These are phyloP conservation scores for Cylas formicarius DNA, from an alignment of 1,140 invertebrate species.

Conservation along the genomic window DNA sequence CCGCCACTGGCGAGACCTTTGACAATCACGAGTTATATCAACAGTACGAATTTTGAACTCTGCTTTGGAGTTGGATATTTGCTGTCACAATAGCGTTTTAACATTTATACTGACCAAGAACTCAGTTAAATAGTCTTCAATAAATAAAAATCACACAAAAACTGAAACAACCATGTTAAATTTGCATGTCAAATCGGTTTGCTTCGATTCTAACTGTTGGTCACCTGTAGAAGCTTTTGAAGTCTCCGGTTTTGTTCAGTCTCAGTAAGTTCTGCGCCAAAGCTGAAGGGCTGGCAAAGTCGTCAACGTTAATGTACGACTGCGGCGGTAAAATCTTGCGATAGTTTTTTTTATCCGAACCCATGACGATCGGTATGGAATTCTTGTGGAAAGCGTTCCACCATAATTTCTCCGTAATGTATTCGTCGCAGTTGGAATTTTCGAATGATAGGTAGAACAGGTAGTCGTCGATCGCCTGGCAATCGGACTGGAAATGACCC, in stretches of 20 bases:
- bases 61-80: too few species aligned
- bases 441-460: slow-evolving; percentile 73
- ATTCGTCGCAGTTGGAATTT: slow-evolving; percentile 51
- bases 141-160: too few species aligned
- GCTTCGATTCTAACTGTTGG: too few species aligned
- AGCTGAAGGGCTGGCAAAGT: slow-evolving; percentile 55
- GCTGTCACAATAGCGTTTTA: too few species aligned
- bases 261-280: slow-evolving; percentile 56
- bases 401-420: too few species aligned
- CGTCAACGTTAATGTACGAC: slow-evolving; percentile 67
- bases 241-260: slow-evolving; percentile 50
- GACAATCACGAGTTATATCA: too few species aligned
- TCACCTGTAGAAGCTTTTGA: slow-evolving; percentile 63
- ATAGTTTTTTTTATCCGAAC: slow-evolving; percentile 48
- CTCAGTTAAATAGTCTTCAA: too few species aligned
- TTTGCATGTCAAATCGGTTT: too few species aligned
- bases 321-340: slow-evolving; percentile 50
- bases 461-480: slow-evolving; percentile 50
- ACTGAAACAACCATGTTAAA: too few species aligned
- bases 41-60: too few species aligned
- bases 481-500: slow-evolving; percentile 53
- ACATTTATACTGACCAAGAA: too few species aligned
- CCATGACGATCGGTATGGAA: slow-evolving; percentile 65
- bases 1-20: too few species aligned
- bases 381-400: slow-evolving; percentile 55